Evolutionary conservation across 2,113 vertebrate genomes (phyloP).

Genomic region (Thermophis baileyi): DNA sequence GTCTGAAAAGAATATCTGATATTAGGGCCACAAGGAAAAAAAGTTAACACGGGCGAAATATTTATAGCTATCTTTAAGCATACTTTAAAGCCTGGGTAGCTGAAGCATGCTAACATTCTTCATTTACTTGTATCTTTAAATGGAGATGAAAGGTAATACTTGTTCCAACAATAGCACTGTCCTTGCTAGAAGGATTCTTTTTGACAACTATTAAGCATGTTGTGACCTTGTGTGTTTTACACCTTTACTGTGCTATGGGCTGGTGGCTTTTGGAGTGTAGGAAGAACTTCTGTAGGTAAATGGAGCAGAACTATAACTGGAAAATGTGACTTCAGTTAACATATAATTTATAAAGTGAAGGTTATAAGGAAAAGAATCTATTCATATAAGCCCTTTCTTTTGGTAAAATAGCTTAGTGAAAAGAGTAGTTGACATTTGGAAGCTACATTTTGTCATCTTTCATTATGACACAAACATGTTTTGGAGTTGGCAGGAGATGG

Average conservation of each 20-base stretch:
- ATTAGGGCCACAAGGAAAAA: background rate
- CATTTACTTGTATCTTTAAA: conserved; percentile 8
- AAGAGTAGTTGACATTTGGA: background rate
- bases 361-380: background rate
- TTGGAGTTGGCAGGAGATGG: background rate
- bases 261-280: background rate
- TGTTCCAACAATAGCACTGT: conserved; percentile 8
- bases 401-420: background rate
- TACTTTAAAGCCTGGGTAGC: background rate
- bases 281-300: background rate
- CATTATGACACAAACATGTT: background rate
- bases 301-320: background rate
- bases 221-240: background rate
- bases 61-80: background rate
- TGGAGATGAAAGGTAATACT: background rate
- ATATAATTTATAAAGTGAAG: background rate
- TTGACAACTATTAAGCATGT: background rate
- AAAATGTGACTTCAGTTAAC: background rate
- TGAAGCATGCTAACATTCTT: background rate
- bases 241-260: background rate
- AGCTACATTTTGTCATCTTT: background rate
- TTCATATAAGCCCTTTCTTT: background rate
- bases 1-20: background rate
- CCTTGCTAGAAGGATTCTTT: background rate
- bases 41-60: background rate